phyloP scores from a whole-genome alignment of 2,113 vertebrate species.

The Clinocottus analis region DNA sequence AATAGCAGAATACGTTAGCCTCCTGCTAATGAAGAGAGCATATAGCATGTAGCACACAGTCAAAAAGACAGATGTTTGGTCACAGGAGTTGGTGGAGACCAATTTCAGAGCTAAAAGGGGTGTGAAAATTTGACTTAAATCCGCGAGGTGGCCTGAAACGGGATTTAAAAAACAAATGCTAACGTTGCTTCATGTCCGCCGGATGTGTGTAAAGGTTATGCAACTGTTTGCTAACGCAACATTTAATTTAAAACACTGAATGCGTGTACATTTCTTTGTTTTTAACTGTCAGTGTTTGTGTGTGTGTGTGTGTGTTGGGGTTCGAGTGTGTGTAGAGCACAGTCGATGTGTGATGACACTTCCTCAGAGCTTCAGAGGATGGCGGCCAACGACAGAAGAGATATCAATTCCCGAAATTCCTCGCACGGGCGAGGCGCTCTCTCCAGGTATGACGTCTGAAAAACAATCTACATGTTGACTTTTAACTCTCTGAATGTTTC shows the following conservation, averaged over 20 bases:
- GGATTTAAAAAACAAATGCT: neutral
- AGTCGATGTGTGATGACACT: constrained; percentile 82
- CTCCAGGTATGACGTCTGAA: constrained; percentile 80
- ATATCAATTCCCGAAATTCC: constrained; percentile 72
- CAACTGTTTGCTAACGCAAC: neutral
- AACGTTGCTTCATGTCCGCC: neutral
- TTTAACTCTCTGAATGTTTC: neutral
- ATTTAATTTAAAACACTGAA: neutral
- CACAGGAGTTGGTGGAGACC: neutral
- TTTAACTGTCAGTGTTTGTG: neutral
- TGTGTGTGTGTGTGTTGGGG: neutral
- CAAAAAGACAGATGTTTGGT: neutral
- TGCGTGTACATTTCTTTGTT: neutral
- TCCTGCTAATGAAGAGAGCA: neutral
- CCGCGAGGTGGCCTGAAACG: neutral
- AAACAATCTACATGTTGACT: neutral
- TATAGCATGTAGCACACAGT: neutral
- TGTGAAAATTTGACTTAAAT: neutral
- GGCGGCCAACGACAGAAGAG: constrained; percentile 72
- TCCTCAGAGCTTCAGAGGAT: constrained; percentile 87
- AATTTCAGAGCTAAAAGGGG: neutral
- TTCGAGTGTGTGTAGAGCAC: constrained; percentile 76
- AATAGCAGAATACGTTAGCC: neutral
- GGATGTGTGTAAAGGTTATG: neutral
- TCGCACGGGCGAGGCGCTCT: constrained; percentile 82